These are phyloP conservation scores for Temnopleurus reevesii DNA, from an alignment of 53 echinoderm and acorn worm species.

Conservation along the genomic window DNA sequence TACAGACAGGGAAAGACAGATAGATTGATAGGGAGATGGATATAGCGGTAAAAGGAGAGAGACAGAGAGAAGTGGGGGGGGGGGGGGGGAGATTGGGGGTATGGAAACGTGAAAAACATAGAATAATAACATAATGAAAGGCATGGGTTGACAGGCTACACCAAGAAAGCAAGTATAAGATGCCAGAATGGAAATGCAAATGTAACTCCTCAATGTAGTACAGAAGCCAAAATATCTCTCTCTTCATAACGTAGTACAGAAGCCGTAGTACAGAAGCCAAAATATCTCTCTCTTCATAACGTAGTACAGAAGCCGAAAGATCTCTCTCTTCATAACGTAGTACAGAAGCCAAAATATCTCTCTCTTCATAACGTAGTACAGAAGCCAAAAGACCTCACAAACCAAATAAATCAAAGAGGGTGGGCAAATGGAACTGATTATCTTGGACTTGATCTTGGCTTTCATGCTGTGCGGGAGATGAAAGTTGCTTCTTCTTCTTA, in stretches of 20 bases:
- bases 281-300: too few species aligned
- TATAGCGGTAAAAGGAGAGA: neutral
- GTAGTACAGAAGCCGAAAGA: slow-evolving; percentile 2
- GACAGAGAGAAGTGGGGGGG: neutral
- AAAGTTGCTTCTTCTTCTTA: neutral
- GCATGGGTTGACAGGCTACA: neutral
- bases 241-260: too few species aligned
- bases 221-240: neutral
- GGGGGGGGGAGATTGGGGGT: neutral
- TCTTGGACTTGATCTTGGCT: neutral
- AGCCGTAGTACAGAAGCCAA: slow-evolving; percentile 8
- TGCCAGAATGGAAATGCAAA: neutral
- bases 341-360: neutral
- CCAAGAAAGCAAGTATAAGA: neutral
- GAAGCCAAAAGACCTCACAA: neutral
- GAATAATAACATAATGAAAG: neutral
- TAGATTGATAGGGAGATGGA: too few species aligned
- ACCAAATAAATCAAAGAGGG: neutral
- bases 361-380: too few species aligned
- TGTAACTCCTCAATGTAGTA: too few species aligned
- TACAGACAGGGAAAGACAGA: neutral
- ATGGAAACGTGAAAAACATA: too few species aligned
- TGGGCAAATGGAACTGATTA: slow-evolving; percentile 32
- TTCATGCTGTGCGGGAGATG: neutral
- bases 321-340: too few species aligned